These are phyloP conservation scores for Orthosia incerta DNA, from an alignment of 2,888 invertebrate genomes.

Conservation along the genomic window DNA sequence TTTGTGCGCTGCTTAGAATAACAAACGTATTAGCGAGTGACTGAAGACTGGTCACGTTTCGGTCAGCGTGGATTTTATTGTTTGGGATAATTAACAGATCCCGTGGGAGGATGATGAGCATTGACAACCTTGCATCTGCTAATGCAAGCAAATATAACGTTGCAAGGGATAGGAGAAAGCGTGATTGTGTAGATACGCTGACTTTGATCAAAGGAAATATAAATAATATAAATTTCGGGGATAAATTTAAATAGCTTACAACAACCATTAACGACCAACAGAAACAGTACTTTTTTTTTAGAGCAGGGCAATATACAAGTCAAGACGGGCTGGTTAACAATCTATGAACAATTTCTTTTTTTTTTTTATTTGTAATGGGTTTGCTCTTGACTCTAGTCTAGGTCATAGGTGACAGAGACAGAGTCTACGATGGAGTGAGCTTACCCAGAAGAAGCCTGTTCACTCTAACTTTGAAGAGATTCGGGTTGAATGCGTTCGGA, in stretches of 20 bases:
- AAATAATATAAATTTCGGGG: not conserved
- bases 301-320: not conserved
- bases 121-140: slow-evolving; percentile 84
- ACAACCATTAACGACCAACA: not conserved
- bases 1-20: slow-evolving; percentile 77
- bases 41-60: slow-evolving; percentile 70
- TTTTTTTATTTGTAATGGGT: too few relatives aligned
- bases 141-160: slow-evolving; percentile 77
- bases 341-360: not conserved
- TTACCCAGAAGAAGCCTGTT: too few relatives aligned
- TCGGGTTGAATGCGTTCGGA: too few relatives aligned
- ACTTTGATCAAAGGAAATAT: not conserved
- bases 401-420: too few relatives aligned
- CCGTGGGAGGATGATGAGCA: slow-evolving; percentile 74
- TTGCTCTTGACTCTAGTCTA: too few relatives aligned
- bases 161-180: slow-evolving; percentile 44
- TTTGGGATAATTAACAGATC: slow-evolving; percentile 78
- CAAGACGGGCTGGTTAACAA: too few relatives aligned
- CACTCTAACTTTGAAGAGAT: too few relatives aligned
- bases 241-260: not conserved
- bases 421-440: too few relatives aligned
- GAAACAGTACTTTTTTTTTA: not conserved
- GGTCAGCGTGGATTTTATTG: slow-evolving; percentile 70
- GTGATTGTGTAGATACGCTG: not conserved
- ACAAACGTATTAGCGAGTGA: slow-evolving; percentile 75